phyloP scores from a whole-genome alignment of 1,140 invertebrate species.

The Heliothis virescens region DNA sequence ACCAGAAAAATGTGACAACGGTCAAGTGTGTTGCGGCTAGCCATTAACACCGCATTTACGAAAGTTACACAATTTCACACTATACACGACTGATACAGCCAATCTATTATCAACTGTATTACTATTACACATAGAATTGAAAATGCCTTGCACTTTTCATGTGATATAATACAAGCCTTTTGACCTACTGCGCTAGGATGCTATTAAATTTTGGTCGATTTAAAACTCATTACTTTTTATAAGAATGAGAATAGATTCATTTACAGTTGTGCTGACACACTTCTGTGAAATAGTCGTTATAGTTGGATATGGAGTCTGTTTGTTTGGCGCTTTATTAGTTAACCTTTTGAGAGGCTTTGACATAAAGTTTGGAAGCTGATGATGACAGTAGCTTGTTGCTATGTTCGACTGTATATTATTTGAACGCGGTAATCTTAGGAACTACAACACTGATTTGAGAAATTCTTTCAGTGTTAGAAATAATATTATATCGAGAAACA shows the following conservation, averaged over 20 bases:
- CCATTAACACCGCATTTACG: conserved; percentile 18
- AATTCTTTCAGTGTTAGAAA: too few species aligned
- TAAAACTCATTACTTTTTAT: conserved; percentile 36
- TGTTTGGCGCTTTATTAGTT: background rate
- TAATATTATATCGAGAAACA: too few species aligned
- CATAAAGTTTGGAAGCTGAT: too few species aligned
- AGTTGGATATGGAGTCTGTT: background rate
- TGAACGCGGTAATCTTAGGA: too few species aligned
- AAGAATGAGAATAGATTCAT: background rate
- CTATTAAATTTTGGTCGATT: conserved; percentile 30
- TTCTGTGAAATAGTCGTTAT: background rate
- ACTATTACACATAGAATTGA: background rate
- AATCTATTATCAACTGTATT: background rate
- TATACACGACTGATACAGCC: background rate
- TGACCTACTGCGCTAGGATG: conserved; percentile 8
- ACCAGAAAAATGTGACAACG: background rate
- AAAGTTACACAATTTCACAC: conserved; percentile 20
- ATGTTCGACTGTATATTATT: too few species aligned
- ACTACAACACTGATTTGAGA: too few species aligned
- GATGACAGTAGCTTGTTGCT: too few species aligned
- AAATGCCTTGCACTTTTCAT: background rate
- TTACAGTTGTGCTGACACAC: conserved; percentile 3
- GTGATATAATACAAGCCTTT: conserved; percentile 26
- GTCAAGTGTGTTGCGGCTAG: conserved; percentile 16
- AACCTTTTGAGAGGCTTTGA: background rate